phyloP scores from a whole-genome alignment of 1,140 invertebrate genomes.

The Nephila pilipes region DNA sequence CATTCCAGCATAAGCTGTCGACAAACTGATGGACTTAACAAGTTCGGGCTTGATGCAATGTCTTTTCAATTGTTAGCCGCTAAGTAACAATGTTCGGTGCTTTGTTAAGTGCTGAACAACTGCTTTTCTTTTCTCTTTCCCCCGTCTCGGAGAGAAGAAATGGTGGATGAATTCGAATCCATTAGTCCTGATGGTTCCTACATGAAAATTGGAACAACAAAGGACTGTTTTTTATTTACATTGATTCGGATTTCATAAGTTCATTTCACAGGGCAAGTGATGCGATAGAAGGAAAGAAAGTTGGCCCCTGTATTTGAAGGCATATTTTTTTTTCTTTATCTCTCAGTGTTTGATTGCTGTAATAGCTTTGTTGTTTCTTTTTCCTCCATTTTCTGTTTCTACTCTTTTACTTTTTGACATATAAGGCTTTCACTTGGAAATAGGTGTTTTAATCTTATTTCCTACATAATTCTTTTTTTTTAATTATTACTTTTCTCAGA shows the following conservation, averaged over 20 bases:
- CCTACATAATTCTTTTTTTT: too few species aligned
- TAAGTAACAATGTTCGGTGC: conserved; percentile 6
- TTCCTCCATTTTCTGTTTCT: too few species aligned
- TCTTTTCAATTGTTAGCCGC: conserved; percentile 38
- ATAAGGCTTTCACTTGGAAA: too few species aligned
- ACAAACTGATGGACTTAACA: conserved; percentile 31
- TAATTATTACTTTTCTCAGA: too few species aligned
- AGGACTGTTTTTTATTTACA: conserved; percentile 61
- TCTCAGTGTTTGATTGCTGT: too few species aligned
- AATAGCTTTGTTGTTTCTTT: too few species aligned
- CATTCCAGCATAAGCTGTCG: conserved; percentile 15
- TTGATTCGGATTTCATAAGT: conserved; percentile 54
- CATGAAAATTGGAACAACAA: conserved; percentile 52
- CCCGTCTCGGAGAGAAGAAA: not conserved
- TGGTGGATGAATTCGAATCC: conserved; percentile 30
- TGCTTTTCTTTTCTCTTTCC: not conserved
- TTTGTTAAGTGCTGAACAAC: conserved; percentile 48
- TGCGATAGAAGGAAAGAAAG: too few species aligned
- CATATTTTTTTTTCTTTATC: too few species aligned
- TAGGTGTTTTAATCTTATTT: too few species aligned
- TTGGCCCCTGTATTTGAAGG: too few species aligned
- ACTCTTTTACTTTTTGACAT: too few species aligned
- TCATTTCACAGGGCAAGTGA: not conserved
- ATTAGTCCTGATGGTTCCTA: conserved; percentile 42
- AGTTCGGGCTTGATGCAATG: conserved; percentile 53